Base-by-base conservation (phyloP, 2,113 vertebrate genomes). In the Albula glossodonta region DNA sequence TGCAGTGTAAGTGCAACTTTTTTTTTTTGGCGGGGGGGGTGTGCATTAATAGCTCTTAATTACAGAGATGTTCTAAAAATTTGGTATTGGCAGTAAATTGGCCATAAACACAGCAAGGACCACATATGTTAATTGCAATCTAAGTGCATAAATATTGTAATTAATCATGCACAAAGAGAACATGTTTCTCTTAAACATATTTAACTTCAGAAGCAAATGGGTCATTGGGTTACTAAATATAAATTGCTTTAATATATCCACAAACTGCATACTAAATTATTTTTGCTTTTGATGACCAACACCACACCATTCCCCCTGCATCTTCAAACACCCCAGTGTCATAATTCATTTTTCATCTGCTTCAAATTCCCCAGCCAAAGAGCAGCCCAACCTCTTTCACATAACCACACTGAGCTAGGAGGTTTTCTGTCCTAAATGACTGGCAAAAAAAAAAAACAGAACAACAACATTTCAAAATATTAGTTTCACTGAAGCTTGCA, bases 221-320 rank as follows among this genome's bases (percentile, higher is more conserved):
- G 90, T 94, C 90, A 91, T 89, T 91, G 89, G 89, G 91, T 93
- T 93, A 92, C 91, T 90, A 94, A 95, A 93, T 93, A 95, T 93
- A 94, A 94, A 94, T 92, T 92, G 91, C 88, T 92, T 89, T 88
- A 93, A 94, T 90, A 51, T 74, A 89, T 91, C 89, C 90, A 92
- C 91, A 94, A 92, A 92, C 89, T 88, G 92, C 89, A 94, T 94
- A 90, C 89, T 91, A 89, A 92, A 94, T 92, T 70, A 90, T 57
- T 78, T 87, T 83, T 3, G 90, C 90, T 86, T 93, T 94, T 93
- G 90, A 92, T 93, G 91, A 92, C 90, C 86, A 84, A 84, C 89
- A 70, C 89, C 48, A 85, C 87, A 91, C 90, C 89, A 91, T 91
- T 85, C 83, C 51, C 53, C 70, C 88, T 15, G 60, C 86, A 60